Evolutionary conservation across 2,113 vertebrate genomes (phyloP).

Genomic region (Phaethornis superciliosus): DNA sequence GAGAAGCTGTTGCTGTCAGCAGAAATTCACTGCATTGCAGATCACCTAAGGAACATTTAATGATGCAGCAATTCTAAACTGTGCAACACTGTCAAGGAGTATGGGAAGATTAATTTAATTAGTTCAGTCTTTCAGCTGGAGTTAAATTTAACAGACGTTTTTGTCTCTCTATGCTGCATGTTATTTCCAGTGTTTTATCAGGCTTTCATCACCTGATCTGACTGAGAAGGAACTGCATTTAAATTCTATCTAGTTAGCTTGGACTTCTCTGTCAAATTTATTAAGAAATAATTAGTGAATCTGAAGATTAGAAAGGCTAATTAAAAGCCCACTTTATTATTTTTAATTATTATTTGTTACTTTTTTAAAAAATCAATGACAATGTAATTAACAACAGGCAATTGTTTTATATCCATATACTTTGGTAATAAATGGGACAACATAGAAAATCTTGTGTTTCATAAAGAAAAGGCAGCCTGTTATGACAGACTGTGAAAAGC

Average conservation of each 20-base stretch:
- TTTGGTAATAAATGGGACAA: not conserved
- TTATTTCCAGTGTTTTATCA: not conserved
- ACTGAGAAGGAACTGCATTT: not conserved
- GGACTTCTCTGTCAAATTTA: not conserved
- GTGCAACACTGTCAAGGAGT: not conserved
- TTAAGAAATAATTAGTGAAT: not conserved
- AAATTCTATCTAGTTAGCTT: not conserved
- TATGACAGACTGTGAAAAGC: not conserved
- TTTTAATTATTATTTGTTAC: not conserved
- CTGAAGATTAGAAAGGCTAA: not conserved
- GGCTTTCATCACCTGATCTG: not conserved
- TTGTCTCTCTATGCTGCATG: not conserved
- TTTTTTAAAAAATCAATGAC: not conserved
- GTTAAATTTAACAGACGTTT: not conserved
- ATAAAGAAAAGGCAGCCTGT: not conserved
- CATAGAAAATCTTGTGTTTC: not conserved
- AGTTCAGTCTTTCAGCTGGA: not conserved
- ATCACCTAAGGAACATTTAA: not conserved
- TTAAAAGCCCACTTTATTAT: not conserved
- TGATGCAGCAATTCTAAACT: not conserved
- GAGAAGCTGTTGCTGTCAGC: not conserved
- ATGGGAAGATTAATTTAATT: conserved; percentile 35
- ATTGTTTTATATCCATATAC: not conserved
- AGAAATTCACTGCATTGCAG: not conserved
- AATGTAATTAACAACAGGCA: not conserved